Base-by-base conservation (phyloP, 2,888 invertebrate species). In the Creontiades dilutus region DNA sequence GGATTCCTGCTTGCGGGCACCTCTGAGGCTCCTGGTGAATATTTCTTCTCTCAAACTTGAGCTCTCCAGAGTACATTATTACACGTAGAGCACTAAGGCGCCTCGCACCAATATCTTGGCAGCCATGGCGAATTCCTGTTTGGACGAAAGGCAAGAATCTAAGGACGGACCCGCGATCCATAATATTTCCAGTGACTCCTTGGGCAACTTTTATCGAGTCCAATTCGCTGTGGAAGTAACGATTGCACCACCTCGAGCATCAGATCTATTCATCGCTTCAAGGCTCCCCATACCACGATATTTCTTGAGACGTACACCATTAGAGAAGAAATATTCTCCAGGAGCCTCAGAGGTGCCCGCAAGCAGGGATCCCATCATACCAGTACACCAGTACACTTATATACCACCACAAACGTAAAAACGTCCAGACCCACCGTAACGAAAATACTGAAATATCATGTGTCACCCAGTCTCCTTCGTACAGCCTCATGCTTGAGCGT, bases 311-410 rank as follows among this genome's bases (percentile, higher is more conserved):
- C 99, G 95, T 0, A 99, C 99, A 90, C 99, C 99, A 94, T 99
- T 99, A 80, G 98, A 97, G 93, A 99, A 99, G 94, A 98, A 99
- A 93, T 99, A 99, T 93, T 99, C 99, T 12, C 99, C 99, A 0
- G 99, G 99, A 28, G 99, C 61, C 19, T 86, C 86, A 75, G 19
- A 46, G 13, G 86, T 86, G 0, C 75, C 75, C 86, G 99, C 99
- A 91, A 99, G 94, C 92, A 99, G 94, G 0, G 99, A 99, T 0
- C 99, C 99, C 99, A 99, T 99, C 99, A 99, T 99, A n/a, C n/a
- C n/a, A n/a, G n/a, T n/a, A n/a, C n/a, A n/a, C n/a, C n/a, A n/a
- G n/a, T n/a, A n/a, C n/a, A n/a, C n/a, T n/a, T n/a, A n/a, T n/a
- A n/a, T n/a, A n/a, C n/a, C n/a, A n/a, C n/a, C n/a, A n/a, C n/a